Percentiles rank a stretch among this genome's conserved stretches.
Evolutionary conservation across 2,888 invertebrate species (phyloP).

Genomic region (Eumerus sabulonum): DNA sequence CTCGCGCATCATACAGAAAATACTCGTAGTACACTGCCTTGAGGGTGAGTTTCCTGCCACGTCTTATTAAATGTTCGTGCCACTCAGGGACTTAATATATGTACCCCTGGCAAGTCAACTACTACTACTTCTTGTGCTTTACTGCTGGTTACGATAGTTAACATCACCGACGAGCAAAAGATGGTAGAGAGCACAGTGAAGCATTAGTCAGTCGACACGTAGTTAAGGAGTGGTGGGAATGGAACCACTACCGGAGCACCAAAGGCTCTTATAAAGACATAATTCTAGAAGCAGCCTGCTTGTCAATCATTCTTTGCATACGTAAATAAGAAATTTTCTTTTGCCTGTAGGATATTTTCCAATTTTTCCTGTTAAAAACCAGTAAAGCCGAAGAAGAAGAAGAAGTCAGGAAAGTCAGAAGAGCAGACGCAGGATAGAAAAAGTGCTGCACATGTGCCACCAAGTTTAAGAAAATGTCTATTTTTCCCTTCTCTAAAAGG

Average conservation of each 20-base stretch:
- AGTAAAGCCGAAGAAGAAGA: constrained; percentile 19
- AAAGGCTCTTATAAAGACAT: constrained; percentile 39
- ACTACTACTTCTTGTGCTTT: not conserved
- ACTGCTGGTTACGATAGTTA: constrained; percentile 39
- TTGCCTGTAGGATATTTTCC: constrained; percentile 39
- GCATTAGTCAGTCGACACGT: constrained; percentile 62
- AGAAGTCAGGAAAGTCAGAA: constrained; percentile 6
- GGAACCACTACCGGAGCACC: too few relatives aligned
- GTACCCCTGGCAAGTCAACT: not conserved
- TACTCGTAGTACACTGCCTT: constrained; percentile 25
- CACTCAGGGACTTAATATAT: constrained; percentile 35
- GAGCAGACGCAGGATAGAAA: constrained; percentile 5
- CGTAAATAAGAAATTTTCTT: constrained; percentile 55
- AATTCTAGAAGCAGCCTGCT: constrained; percentile 49
- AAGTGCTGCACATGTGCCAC: constrained; percentile 57
- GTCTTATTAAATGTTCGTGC: constrained; percentile 68
- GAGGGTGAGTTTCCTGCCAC: constrained; percentile 49
- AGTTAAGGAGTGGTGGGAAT: constrained; percentile 30
- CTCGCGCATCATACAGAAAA: not conserved
- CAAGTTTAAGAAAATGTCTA: constrained; percentile 50
- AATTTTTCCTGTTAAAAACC: too few relatives aligned
- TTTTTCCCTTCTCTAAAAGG: not conserved
- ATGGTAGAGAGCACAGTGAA: constrained; percentile 18
- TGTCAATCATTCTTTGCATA: constrained; percentile 68
- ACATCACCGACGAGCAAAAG: constrained; percentile 27